These are phyloP conservation scores for Leucania comma DNA, from an alignment of 2,888 invertebrate genomes.

Conservation along the genomic window DNA sequence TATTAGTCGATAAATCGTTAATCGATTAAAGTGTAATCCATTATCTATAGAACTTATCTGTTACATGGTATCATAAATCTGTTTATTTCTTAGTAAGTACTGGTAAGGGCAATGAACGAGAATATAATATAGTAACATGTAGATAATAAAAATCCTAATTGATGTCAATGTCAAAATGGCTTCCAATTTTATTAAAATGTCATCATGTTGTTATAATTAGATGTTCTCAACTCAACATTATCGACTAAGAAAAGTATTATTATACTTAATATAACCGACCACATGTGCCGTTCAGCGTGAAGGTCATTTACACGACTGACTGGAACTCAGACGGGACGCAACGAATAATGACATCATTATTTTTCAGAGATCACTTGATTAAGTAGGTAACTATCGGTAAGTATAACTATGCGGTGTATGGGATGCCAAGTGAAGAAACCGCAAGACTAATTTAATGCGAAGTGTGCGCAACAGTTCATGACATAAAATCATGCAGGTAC, in stretches of 20 bases:
- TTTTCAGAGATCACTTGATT: conserved; percentile 69
- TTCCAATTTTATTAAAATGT: conserved; percentile 45
- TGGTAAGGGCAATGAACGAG: conserved; percentile 3
- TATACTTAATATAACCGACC: conserved; percentile 65
- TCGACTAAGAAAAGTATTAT: conserved; percentile 61
- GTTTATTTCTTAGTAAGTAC: neutral
- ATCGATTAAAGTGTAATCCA: conserved; percentile 37
- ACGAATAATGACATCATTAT: conserved; percentile 76
- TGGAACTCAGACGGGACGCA: conserved; percentile 75
- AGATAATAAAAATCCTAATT: conserved; percentile 19
- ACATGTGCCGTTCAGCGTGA: conserved; percentile 77
- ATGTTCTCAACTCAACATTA: conserved; percentile 59
- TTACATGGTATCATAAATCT: conserved; percentile 15
- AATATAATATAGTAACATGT: conserved; percentile 2
- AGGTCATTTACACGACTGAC: conserved; percentile 77
- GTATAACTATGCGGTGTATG: conserved; percentile 62
- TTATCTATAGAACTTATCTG: conserved; percentile 23
- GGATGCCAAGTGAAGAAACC: conserved; percentile 73
- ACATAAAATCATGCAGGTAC: conserved; percentile 25
- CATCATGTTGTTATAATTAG: conserved; percentile 45
- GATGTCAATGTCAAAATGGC: conserved; percentile 33
- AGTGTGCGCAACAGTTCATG: conserved; percentile 25
- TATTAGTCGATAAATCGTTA: conserved; percentile 23
- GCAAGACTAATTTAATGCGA: conserved; percentile 73
- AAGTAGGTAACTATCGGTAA: conserved; percentile 55